Evolutionary conservation across 1,140 invertebrate species (phyloP), one percentile per base, ranked within the genome.

Genomic region (Akabosia matsudoensis): DNA sequence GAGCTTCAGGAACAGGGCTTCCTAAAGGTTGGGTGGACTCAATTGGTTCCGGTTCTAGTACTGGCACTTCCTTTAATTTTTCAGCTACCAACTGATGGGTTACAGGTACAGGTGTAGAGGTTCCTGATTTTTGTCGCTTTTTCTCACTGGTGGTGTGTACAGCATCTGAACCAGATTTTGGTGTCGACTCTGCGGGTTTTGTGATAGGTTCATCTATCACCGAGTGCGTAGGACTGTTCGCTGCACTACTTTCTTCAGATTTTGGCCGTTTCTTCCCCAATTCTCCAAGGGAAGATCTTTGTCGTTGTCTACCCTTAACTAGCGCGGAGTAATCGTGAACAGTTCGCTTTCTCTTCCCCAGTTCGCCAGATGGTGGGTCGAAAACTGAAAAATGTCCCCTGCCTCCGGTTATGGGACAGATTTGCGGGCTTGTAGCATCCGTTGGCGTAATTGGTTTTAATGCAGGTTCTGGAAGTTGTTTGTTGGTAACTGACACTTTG

Each of bases 291-390:
- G 52, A 16, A 54, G 16, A 73, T 22, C 72, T 74, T 51, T 0
- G n/a, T 52, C 26, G 67, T 64, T 10, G 64, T 30, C 0, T 76
- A 70, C 64, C 72, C 75, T 81, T 81, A 3, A 79, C n/a, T 22
- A 81, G 56, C 45, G 76, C 31, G 22, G 80, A 79, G 71, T 81
- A 81, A 34, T 81, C 78, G 45, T 79, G 78, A 34, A 75, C 70
- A 7, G 76, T 79, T 54, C 80, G 18, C 71, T 79, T 79, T 31
- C 80, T 28, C 76, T 81, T 81, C 7, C 73, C 73, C 24, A 74
- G 73, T 7, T 74, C 73, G 1, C 28, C 52, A 14, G 4, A 1
- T 18, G 52, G 45, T 74, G 28, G 73, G 33, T 52, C 37, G 33
- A 74, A 74, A 18, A 74, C 52, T 2, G 73, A 74, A 28, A 37